Conservation (phyloP, 2,888 invertebrate genomes). For the Drosophila conformis region DNA sequence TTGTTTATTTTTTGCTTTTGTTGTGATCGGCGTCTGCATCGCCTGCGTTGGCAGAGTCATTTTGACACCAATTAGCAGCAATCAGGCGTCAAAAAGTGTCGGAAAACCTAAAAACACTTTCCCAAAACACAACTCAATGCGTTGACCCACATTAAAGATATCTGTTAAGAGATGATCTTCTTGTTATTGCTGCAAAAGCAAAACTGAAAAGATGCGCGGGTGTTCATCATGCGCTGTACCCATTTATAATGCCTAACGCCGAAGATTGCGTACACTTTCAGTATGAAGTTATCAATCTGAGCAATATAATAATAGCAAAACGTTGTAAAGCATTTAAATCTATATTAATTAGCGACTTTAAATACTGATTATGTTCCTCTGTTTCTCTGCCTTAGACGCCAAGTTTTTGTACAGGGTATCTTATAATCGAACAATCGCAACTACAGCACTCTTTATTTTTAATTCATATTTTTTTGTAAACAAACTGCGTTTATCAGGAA, state of each 20-base stretch:
- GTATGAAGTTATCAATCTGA: neutral
- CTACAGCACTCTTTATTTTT: neutral
- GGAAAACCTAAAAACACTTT: conserved; percentile 69
- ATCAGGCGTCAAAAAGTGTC: conserved; percentile 69
- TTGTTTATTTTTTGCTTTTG: conserved; percentile 4
- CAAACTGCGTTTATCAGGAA: conserved; percentile 26
- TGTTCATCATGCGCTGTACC: neutral
- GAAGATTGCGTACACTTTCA: neutral
- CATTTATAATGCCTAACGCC: neutral
- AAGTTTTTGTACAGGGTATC: neutral
- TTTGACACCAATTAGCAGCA: conserved; percentile 79
- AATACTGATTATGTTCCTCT: neutral
- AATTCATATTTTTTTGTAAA: neutral
- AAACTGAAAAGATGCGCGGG: neutral
- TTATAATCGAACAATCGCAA: neutral
- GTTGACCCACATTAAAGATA: conserved; percentile 70
- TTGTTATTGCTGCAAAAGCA: neutral
- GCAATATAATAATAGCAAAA: neutral
- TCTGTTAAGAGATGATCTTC: conserved; percentile 22
- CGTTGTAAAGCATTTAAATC: neutral
- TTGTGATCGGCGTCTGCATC: conserved; percentile 9
- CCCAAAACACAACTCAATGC: conserved; percentile 51
- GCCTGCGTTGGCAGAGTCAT: conserved; percentile 65
- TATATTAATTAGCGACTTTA: neutral
- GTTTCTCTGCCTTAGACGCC: neutral